Conservation (phyloP, 2,888 invertebrate species). For the Nymphalis polychloros region DNA sequence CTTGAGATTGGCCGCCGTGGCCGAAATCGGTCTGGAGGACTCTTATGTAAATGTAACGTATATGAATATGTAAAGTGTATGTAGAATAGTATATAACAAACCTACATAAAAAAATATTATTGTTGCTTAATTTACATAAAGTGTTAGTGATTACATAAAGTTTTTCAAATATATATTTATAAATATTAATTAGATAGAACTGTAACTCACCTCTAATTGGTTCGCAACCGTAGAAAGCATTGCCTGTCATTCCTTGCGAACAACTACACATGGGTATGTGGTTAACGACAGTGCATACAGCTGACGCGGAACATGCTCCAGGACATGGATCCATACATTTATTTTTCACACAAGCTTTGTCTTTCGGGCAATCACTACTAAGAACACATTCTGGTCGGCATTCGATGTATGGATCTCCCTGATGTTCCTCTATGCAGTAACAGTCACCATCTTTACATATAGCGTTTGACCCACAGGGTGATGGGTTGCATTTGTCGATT, state of each 20-base stretch:
- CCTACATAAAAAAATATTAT: too few relatives aligned
- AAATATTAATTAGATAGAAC: not conserved
- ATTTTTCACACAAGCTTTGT: constrained; percentile 84
- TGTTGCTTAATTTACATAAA: too few relatives aligned
- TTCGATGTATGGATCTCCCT: constrained; percentile 85
- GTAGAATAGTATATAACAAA: too few relatives aligned
- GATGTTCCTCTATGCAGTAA: constrained; percentile 82
- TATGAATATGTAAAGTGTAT: too few relatives aligned
- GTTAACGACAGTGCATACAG: constrained; percentile 86
- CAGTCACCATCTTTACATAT: constrained; percentile 82
- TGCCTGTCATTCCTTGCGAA: constrained; percentile 85
- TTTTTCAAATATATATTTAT: not conserved
- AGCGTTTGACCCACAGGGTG: constrained; percentile 85
- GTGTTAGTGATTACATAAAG: too few relatives aligned
- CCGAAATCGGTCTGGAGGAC: too few relatives aligned
- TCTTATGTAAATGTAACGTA: too few relatives aligned
- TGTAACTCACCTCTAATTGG: constrained; percentile 66
- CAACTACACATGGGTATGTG: constrained; percentile 88
- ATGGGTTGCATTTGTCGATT: constrained; percentile 81
- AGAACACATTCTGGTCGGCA: constrained; percentile 87
- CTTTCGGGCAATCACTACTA: constrained; percentile 84
- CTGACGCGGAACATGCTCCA: constrained; percentile 86
- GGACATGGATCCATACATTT: constrained; percentile 87
- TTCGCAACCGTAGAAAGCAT: constrained; percentile 85
- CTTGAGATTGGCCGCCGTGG: too few relatives aligned